Base-by-base conservation (phyloP, 2,888 invertebrate species). In the Portevinia maculata region DNA sequence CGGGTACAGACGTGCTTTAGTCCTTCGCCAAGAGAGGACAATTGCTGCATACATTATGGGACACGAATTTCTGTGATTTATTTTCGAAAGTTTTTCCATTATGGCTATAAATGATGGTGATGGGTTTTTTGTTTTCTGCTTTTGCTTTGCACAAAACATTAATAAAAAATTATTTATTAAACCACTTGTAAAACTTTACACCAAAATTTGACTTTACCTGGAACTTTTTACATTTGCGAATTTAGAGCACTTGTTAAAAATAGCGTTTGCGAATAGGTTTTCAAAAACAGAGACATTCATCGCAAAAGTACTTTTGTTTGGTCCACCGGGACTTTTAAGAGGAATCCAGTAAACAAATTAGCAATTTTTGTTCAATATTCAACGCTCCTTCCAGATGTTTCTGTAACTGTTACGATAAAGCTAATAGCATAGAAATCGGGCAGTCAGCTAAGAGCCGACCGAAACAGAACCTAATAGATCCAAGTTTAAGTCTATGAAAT, bases 1-100 rank as follows among this genome's bases (percentile, higher is more conserved):
- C n/a, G n/a, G n/a, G n/a, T n/a, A n/a, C n/a, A n/a, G n/a, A n/a
- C n/a, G n/a, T n/a, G n/a, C 8, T 8, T 9, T 30, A 6, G 65
- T 4, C 39, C 13, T 8, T 6, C 5, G 17, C 8, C n/a, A 8
- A 3, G n/a, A n/a, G 24, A 13, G 15, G 55, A 57, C 46, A 48
- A 69, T 55, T 32, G 21, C 17, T 13, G 39, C 30, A 65, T 44
- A 30, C 4, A 52, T 30, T 65, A 17, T 8, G 30, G 39, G 21
- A 46, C 11, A 46, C 32, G 44, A 62, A 55, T 46, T 44, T 62
- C 17, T 19, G 24, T 62, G 53, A 55, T 73, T 73, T 64, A 64
- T 73, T 64, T 73, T 55, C 28, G 1, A 62, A 73, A 73, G 39
- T 73, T 62, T 62, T 73, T 55, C 55, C 64, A 73, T 73, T 73